Base-by-base conservation (phyloP, 64 coral and sea anemone genomes). In the Anthopleura sola region DNA sequence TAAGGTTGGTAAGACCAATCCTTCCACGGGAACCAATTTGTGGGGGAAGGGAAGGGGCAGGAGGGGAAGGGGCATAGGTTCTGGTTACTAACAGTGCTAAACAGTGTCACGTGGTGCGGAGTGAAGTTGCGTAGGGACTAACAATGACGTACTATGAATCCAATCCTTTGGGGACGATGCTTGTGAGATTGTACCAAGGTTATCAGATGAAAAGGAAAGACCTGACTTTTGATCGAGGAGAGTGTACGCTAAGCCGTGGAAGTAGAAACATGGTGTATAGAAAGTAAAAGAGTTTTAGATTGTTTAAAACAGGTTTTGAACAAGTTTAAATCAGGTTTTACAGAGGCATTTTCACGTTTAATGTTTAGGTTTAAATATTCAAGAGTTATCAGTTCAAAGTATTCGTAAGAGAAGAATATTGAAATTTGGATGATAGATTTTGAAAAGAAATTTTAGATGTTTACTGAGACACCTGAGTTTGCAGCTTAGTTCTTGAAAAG, bases 71-170 rank as follows among this genome's bases (percentile, higher is more conserved):
- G n/a, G n/a, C 0, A 11, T 62, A 2, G 58, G 23, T 62, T 62
- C 58, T 62, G n/a, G 58, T 62, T 62, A 62, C 58, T 26, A 62
- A 11, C 58, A 9, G 58, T 62, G 58, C 58, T n/a, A 44, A 44
- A n/a, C 58, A 62, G 23, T 62, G 58, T 62, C 1, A 26, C 58
- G 23, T 26, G 58, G 58, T 62, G 58, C 58, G 24, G 5, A 10
- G 58, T 62, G n/a, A 10, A n/a, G n/a, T 62, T n/a, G 16, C n/a
- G 76, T 48, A 18, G n/a, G 50, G 82, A 83, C 82, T 83, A 83
- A 83, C 82, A 91, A 84, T 90, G 75, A 90, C 89, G 85, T 91
- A 91, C 84, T 86, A 91, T 86, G 75, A 55, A 86, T 91, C 89
- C 89, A 91, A 6, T 86, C 89, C 89, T 64, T 91, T 36, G 89